A percentile compares a stretch with the other conserved stretches of the same genome.
These are phyloP conservation scores for Agrilus planipennis DNA, from an alignment of 1,140 invertebrate species.

Conservation along the genomic window DNA sequence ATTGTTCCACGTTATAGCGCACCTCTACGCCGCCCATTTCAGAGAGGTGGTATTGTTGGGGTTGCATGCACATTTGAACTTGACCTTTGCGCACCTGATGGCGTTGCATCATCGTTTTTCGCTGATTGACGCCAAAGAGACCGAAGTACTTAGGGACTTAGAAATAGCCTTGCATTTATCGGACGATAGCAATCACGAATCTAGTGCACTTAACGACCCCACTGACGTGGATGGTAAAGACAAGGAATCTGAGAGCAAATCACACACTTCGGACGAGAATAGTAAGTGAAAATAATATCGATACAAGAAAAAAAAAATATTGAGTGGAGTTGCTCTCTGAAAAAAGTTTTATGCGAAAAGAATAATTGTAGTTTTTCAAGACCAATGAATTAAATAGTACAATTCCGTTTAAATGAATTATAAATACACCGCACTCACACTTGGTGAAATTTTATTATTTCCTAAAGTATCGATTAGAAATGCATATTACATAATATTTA, in stretches of 20 bases:
- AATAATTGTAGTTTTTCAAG: too few species aligned
- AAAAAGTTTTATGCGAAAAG: too few species aligned
- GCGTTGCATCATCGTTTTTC: constrained; percentile 80
- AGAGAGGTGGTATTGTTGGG: constrained; percentile 84
- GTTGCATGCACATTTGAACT: constrained; percentile 89
- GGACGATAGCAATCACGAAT: constrained; percentile 32
- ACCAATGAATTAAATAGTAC: too few species aligned
- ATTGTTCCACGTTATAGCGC: constrained; percentile 94
- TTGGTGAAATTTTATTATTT: too few species aligned
- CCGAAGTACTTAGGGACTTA: constrained; percentile 81
- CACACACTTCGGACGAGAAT: too few species aligned
- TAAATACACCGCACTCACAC: too few species aligned
- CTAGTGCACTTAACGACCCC: constrained; percentile 8
- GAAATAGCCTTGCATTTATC: constrained; percentile 57
- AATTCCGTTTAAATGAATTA: too few species aligned
- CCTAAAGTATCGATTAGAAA: too few species aligned
- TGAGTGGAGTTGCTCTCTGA: too few species aligned
- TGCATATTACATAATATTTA: too few species aligned
- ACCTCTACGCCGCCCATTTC: constrained; percentile 97
- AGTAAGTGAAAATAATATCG: too few species aligned
- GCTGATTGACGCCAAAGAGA: constrained; percentile 90
- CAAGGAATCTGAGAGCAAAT: not conserved
- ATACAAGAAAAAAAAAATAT: too few species aligned
- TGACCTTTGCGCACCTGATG: constrained; percentile 92
- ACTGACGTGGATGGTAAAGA: constrained; percentile 8